phyloP scores from a whole-genome alignment of 1,140 invertebrate genomes.

The Drosophila quadrilineata region DNA sequence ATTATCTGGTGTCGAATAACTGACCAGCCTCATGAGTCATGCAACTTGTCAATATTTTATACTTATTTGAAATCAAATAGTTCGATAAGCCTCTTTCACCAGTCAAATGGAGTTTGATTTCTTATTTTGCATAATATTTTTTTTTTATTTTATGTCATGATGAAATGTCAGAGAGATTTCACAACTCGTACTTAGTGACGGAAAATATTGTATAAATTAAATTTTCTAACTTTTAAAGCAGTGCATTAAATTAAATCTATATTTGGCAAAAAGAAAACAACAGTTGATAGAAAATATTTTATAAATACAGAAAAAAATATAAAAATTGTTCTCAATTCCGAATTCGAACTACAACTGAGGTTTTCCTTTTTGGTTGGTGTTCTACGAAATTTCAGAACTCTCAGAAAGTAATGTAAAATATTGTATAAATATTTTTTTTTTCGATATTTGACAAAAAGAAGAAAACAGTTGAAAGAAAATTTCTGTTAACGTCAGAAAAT shows the following conservation, averaged over 20 bases:
- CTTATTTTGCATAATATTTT: neutral
- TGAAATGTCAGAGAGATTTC: neutral
- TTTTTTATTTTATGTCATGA: neutral
- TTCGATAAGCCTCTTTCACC: neutral
- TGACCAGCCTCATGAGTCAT: constrained; percentile 60
- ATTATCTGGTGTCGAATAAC: constrained; percentile 32
- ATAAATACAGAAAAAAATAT: no score
- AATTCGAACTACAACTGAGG: no score
- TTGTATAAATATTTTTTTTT: neutral
- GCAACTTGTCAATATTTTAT: constrained; percentile 16
- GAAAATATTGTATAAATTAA: neutral
- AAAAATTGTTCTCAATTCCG: no score
- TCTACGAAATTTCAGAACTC: no score
- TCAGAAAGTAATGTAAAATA: no score
- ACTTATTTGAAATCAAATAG: constrained; percentile 1
- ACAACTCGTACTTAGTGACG: neutral
- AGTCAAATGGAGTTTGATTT: neutral
- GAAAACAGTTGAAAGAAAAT: neutral
- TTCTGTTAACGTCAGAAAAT: no score
- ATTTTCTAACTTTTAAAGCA: no score
- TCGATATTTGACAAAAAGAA: no score
- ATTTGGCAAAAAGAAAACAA: no score
- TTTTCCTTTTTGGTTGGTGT: no score
- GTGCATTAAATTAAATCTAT: no score
- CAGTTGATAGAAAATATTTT: no score